These are phyloP conservation scores for Sesamia nonagrioides DNA, from an alignment of 1,140 invertebrate species.

Conservation along the genomic window DNA sequence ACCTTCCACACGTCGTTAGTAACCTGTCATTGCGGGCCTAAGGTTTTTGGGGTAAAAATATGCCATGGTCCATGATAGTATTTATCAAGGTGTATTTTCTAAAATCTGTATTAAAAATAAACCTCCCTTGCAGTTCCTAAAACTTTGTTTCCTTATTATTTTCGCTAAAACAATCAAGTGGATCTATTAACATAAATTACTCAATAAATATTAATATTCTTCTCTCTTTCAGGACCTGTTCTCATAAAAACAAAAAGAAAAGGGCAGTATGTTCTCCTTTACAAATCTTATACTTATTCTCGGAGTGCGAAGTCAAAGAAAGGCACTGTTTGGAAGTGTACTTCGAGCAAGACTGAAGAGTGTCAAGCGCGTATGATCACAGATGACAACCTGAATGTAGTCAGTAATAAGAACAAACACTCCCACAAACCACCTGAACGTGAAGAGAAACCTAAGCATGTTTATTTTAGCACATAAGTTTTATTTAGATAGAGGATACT, in stretches of 20 bases:
- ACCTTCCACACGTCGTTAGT: no score
- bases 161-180: background rate
- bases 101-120: no score
- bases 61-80: no score
- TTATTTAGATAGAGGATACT: background rate
- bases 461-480: conserved; percentile 74
- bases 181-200: background rate
- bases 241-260: conserved; percentile 74
- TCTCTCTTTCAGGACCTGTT: conserved; percentile 71
- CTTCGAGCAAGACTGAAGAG: conserved; percentile 67
- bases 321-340: conserved; percentile 78
- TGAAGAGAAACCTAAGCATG: conserved; percentile 74
- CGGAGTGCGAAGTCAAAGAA: conserved; percentile 76
- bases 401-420: conserved; percentile 67
- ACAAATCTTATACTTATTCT: conserved; percentile 67
- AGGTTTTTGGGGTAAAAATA: no score
- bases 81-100: no score
- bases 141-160: background rate
- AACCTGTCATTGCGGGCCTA: no score
- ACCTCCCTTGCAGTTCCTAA: background rate
- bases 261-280: conserved; percentile 72
- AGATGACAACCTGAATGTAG: conserved; percentile 73
- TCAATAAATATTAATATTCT: background rate
- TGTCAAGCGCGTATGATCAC: conserved; percentile 74
- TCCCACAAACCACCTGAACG: conserved; percentile 62